Percentiles rank a stretch among this genome's conserved stretches.
Conservation (phyloP, 2,113 vertebrate species). For the Catharus minimus region DNA sequence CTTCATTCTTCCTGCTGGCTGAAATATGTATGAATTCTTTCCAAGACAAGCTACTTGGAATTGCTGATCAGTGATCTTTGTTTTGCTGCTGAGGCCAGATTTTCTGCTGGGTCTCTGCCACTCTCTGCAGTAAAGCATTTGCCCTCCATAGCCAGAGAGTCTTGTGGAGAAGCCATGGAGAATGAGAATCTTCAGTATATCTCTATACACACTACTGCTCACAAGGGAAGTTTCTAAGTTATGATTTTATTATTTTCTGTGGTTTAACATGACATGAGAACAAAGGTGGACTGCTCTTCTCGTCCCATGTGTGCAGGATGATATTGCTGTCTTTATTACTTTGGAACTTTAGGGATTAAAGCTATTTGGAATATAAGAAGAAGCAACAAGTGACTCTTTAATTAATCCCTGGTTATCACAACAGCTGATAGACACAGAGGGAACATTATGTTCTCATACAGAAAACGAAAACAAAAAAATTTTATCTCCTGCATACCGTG, state of each 20-base stretch:
- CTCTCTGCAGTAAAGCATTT: not conserved
- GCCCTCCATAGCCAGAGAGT: not conserved
- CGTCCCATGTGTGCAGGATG: not conserved
- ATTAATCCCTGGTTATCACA: conserved; percentile 56
- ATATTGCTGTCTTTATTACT: conserved; percentile 39
- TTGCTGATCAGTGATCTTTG: not conserved
- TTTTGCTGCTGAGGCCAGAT: not conserved
- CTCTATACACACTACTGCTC: not conserved
- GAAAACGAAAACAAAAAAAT: not conserved
- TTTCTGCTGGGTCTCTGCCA: not conserved
- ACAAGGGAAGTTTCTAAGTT: conserved; percentile 4
- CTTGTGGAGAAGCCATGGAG: not conserved
- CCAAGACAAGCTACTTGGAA: not conserved
- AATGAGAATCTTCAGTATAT: not conserved
- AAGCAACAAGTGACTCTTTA: conserved; percentile 41
- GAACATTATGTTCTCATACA: conserved; percentile 30
- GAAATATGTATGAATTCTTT: not conserved
- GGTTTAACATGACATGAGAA: conserved; percentile 23
- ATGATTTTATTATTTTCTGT: conserved; percentile 45
- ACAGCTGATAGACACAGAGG: conserved; percentile 4
- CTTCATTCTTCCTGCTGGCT: not conserved
- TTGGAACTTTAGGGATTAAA: conserved; percentile 46
- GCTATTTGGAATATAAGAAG: conserved; percentile 35
- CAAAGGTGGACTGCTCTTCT: conserved; percentile 20
- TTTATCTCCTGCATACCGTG: not conserved